Base-by-base conservation (phyloP, 2,797 vertebrate species). In the Malurus splendens region DNA sequence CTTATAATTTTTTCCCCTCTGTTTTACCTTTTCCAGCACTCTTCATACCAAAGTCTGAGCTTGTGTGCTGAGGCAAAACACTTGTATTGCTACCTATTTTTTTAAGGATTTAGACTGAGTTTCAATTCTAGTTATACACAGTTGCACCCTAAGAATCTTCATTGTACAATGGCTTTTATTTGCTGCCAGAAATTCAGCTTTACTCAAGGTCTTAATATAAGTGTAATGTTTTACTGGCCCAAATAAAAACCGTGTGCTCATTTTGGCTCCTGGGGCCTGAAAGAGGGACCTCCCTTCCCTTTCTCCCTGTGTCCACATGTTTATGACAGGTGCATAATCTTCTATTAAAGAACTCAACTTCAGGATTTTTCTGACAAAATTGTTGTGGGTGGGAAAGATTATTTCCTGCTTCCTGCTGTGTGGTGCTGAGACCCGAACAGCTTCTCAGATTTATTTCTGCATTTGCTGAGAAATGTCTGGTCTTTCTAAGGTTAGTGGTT, bases 361-460 rank as follows among this genome's bases (percentile, higher is more conserved):
- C 28, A 80, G 47, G 55, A 86, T 38, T 86, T 73, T 86, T 33
- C 76, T 47, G 71, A 48, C 14, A 65, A 24, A 24, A 8, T n/a
- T 51, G 50, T 60, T 3, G 16, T 19, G 16, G 4, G 1, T 23
- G 7, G 0, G 1, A 55, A 47, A 5, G 6, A 8, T 60, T 71
- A 24, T 56, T 14, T 4, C 28, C 32, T 56, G 4, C 41, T 48
- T 86, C 18, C 17, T 62, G 13, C 10, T 57, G 6, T 24, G 8
- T 61, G 18, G 10, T 78, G 57, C 30, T 30, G 33, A 86, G 56
- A 47, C 18, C 11, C 44, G 25, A 22, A 14, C 9, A 77, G n/a
- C 17, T 68, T 8, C 20, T 28, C 10, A 55, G 7, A 23, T 54
- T 68, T 50, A 17, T 52, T 33, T 61, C 30, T 84, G 41, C 13